Percentiles rank a stretch among this genome's conserved stretches.
Evolutionary conservation across 2,888 invertebrate species (phyloP).

Genomic region (Cerceris rybyensis): DNA sequence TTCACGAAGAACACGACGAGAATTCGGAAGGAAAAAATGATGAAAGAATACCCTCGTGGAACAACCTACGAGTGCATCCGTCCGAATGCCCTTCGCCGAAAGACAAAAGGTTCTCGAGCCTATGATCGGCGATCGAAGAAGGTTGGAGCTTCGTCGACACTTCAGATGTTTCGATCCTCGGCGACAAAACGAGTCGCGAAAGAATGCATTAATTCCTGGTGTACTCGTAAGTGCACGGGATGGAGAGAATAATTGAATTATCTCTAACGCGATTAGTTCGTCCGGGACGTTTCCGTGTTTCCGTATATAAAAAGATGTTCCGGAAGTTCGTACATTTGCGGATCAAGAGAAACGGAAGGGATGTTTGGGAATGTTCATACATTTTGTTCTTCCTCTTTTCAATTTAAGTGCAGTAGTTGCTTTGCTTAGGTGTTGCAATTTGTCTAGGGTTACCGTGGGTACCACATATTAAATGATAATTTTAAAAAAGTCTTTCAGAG

Average conservation of each 20-base stretch:
- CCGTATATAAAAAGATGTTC: not conserved
- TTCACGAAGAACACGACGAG: slow-evolving; percentile 11
- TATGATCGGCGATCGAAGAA: slow-evolving; percentile 40
- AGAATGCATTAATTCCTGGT: slow-evolving; percentile 43
- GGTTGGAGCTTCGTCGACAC: slow-evolving; percentile 30
- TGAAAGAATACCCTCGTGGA: slow-evolving; percentile 10
- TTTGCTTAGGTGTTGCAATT: too few species aligned
- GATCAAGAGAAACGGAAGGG: too few species aligned
- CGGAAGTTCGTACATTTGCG: not conserved
- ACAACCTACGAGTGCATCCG: slow-evolving; percentile 33
- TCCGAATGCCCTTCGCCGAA: slow-evolving; percentile 12
- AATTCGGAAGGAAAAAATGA: slow-evolving; percentile 36
- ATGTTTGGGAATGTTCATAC: too few species aligned
- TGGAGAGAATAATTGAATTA: slow-evolving; percentile 44
- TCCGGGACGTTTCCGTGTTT: slow-evolving; percentile 36
- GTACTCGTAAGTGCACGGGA: slow-evolving; percentile 32
- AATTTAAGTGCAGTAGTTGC: too few species aligned
- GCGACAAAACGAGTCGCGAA: slow-evolving; percentile 42
- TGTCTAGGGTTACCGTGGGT: too few species aligned
- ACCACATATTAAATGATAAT: too few species aligned
- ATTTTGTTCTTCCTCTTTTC: too few species aligned
- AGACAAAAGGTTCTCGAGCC: slow-evolving; percentile 54
- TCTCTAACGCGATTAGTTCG: slow-evolving; percentile 46
- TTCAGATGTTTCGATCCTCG: slow-evolving; percentile 37
- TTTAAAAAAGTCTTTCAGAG: too few species aligned